phyloP scores from a whole-genome alignment of 2,113 vertebrate species.

The Hyaena hyaena region DNA sequence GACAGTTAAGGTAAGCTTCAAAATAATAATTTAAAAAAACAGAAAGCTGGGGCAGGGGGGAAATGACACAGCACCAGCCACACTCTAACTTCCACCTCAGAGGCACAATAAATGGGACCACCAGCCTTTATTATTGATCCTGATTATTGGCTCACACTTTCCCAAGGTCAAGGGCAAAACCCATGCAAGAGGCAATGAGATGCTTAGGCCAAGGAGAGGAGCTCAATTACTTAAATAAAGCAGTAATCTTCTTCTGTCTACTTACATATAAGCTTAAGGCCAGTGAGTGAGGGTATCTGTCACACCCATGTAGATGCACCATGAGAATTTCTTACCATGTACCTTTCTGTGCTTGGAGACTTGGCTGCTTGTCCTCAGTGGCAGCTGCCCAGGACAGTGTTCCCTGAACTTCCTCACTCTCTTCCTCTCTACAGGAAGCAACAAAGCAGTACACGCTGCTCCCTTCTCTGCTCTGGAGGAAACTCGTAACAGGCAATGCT shows the following conservation, averaged over 20 bases:
- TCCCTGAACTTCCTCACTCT: conserved; percentile 61
- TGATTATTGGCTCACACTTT: neutral
- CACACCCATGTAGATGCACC: neutral
- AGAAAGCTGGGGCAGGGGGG: neutral
- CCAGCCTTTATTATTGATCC: neutral
- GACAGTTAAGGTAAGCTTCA: conserved; percentile 22
- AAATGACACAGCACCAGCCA: neutral
- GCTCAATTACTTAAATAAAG: neutral
- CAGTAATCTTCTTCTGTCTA: neutral
- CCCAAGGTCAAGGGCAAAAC: neutral
- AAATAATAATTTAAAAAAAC: conserved; percentile 25
- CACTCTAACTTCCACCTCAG: neutral
- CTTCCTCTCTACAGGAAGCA: conserved; percentile 66
- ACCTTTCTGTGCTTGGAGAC: neutral
- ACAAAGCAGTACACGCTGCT: conserved; percentile 42
- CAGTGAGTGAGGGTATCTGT: too few relatives aligned
- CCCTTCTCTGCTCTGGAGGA: neutral
- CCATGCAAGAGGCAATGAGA: neutral
- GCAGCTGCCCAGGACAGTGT: conserved; percentile 32
- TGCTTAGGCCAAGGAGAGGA: neutral
- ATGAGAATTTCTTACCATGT: neutral
- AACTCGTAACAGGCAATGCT: conserved; percentile 6
- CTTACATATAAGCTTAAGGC: neutral
- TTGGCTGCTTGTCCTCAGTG: conserved; percentile 39
- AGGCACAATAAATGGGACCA: neutral